phyloP scores from a whole-genome alignment of 2,113 vertebrate species.

The Arvicanthis niloticus region DNA sequence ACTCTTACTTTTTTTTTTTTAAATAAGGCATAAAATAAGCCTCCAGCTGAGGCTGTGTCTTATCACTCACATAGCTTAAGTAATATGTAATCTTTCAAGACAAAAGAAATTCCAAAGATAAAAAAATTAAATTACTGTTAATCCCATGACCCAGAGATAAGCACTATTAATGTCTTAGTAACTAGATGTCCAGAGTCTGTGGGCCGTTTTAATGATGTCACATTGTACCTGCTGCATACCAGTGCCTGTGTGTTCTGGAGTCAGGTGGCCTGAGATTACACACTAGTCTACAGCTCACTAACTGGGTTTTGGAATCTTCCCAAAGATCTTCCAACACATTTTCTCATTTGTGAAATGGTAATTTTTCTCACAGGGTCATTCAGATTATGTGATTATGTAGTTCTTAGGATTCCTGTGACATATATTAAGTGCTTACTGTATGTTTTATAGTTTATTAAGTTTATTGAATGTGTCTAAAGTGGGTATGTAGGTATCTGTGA shows the following conservation, averaged over 20 bases:
- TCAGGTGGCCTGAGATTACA: background rate
- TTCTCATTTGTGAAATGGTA: background rate
- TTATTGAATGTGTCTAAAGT: background rate
- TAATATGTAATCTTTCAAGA: slow-evolving; percentile 20
- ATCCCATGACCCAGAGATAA: background rate
- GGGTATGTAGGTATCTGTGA: background rate
- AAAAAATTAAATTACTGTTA: background rate
- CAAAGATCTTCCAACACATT: background rate
- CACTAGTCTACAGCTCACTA: background rate
- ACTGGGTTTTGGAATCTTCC: background rate
- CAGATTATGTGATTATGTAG: background rate
- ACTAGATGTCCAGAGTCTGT: background rate
- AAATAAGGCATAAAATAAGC: background rate
- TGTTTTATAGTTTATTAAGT: background rate
- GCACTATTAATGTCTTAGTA: background rate
- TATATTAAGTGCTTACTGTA: background rate
- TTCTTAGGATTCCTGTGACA: background rate
- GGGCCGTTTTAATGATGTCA: background rate
- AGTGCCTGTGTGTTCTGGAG: background rate
- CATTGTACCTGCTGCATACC: background rate
- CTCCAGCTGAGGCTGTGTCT: background rate
- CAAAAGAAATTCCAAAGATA: slow-evolving; percentile 42
- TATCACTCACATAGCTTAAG: background rate
- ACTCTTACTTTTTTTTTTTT: background rate
- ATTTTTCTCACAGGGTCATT: background rate